A percentile compares a stretch with the other conserved stretches of the same genome.
These are phyloP conservation scores for Siderastrea radians DNA, from an alignment of 92 coral and sea anemone species.

Conservation along the genomic window DNA sequence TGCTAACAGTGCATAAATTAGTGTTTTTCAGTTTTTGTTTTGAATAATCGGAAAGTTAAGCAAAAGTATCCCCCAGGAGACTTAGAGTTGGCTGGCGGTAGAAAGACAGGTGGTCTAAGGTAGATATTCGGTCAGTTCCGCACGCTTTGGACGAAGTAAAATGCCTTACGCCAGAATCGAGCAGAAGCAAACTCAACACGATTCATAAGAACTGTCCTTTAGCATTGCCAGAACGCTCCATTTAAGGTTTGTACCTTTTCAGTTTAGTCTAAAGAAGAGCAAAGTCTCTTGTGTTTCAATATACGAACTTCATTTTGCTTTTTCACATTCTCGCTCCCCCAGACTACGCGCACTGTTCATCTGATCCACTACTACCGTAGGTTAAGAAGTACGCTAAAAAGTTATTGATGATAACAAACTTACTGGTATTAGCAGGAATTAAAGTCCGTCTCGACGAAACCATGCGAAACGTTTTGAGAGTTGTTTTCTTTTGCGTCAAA, in stretches of 20 bases:
- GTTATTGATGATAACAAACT: not conserved
- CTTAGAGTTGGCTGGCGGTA: not conserved
- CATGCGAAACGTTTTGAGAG: not conserved
- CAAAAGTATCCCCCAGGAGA: not conserved
- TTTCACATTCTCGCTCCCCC: not conserved
- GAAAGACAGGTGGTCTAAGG: not conserved
- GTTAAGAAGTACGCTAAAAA: not conserved
- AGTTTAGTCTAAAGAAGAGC: not conserved
- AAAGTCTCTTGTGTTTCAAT: not conserved
- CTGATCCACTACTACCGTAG: not conserved
- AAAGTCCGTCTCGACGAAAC: not conserved
- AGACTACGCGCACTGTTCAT: not conserved
- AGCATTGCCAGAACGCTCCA: not conserved
- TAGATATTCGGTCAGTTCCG: not conserved
- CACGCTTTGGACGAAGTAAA: too few species aligned
- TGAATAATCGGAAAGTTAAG: not conserved
- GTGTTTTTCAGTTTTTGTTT: not conserved
- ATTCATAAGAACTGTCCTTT: not conserved
- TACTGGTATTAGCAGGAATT: not conserved
- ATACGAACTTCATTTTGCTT: not conserved
- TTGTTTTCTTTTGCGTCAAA: not conserved
- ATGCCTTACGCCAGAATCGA: not conserved
- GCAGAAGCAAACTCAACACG: not conserved
- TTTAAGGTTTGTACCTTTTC: not conserved
- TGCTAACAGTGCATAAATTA: not conserved